phyloP scores from a whole-genome alignment of 2,113 vertebrate genomes.

The Sclerurus mexicanus region DNA sequence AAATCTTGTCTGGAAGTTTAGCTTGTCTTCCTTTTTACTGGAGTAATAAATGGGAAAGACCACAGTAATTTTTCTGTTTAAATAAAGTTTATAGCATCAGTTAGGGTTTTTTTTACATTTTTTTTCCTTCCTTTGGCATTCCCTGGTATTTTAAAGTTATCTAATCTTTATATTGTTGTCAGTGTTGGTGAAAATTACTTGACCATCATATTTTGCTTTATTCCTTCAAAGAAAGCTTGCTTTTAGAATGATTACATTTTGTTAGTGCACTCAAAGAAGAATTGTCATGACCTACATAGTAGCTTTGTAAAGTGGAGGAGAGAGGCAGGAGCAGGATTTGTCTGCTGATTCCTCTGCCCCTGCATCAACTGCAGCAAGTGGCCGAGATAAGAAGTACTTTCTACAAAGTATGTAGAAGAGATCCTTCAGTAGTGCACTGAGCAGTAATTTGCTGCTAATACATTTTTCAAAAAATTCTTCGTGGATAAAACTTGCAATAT shows the following conservation, averaged over 20 bases:
- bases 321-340: neutral
- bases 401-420: neutral
- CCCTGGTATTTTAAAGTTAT: neutral
- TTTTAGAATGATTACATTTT: neutral
- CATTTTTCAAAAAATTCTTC: neutral
- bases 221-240: neutral
- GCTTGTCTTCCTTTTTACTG: neutral
- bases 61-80: neutral
- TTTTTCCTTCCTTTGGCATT: neutral
- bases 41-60: neutral
- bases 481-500: neutral
- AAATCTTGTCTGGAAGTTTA: neutral
- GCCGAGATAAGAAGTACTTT: neutral
- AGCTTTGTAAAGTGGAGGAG: neutral
- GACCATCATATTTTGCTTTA: neutral
- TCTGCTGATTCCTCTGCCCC: neutral
- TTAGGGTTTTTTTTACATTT: neutral
- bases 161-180: neutral
- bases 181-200: neutral
- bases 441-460: neutral
- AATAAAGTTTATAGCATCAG: neutral
- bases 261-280: neutral
- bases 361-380: neutral
- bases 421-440: neutral
- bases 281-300: neutral